Conservation (phyloP, 2,888 invertebrate genomes). For the Megalurothrips usitatus region DNA sequence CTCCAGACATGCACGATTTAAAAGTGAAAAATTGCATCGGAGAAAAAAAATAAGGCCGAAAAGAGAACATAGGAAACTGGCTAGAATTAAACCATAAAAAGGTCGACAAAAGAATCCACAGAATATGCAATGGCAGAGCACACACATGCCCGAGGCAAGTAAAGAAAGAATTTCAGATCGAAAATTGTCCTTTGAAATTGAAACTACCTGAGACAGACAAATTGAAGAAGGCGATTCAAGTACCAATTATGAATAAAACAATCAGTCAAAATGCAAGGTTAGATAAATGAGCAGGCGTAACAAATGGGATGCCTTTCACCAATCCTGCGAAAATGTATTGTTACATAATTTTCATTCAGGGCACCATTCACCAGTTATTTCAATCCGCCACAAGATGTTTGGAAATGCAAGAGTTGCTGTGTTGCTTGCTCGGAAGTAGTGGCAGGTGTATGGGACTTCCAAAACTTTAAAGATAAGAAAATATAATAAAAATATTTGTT, state of each 20-base stretch:
- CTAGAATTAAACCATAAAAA: no score
- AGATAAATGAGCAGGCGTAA: background rate
- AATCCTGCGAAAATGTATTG: background rate
- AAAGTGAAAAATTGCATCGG: no score
- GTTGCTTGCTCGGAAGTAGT: background rate
- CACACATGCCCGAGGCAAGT: background rate
- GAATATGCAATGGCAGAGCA: background rate
- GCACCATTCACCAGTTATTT: constrained; percentile 10
- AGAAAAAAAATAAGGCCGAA: no score
- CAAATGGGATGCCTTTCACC: background rate
- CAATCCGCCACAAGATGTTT: background rate
- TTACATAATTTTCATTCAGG: background rate
- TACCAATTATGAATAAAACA: background rate
- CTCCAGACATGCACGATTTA: no score
- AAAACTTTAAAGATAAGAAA: no score
- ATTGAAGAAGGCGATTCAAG: background rate
- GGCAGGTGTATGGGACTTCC: background rate
- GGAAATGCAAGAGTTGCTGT: background rate
- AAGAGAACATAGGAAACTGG: no score
- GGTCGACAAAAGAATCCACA: background rate
- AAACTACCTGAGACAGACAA: background rate
- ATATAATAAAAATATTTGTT: no score
- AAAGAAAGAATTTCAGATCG: background rate
- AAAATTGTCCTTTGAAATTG: no score
- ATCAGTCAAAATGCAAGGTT: background rate